Conservation (phyloP, 2,113 vertebrate species). For the Parus major region DNA sequence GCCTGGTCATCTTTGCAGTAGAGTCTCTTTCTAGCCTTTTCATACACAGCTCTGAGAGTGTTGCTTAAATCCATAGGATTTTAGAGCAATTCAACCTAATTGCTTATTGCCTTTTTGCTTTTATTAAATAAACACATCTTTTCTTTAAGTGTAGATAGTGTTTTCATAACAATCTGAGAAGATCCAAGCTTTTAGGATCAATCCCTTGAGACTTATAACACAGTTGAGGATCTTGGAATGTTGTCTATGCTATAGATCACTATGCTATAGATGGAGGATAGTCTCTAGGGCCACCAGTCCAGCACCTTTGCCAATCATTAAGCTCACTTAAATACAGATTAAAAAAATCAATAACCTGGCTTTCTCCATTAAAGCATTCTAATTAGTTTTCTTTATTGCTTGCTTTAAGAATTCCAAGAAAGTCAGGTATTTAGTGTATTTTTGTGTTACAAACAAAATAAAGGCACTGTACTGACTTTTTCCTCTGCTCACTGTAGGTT, state of each 20-base stretch:
- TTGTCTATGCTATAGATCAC: background rate
- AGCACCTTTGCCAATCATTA: slow-evolving; percentile 25
- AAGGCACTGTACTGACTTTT: background rate
- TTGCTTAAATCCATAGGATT: background rate
- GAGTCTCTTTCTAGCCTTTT: background rate
- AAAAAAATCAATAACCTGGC: slow-evolving; percentile 27
- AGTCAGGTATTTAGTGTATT: background rate
- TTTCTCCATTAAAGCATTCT: background rate
- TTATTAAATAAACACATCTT: background rate
- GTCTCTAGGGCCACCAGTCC: background rate
- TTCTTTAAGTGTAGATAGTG: background rate
- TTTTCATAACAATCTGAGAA: background rate
- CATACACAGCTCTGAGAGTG: background rate
- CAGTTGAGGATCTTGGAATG: background rate
- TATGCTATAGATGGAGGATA: background rate
- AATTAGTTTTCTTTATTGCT: background rate
- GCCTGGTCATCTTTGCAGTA: background rate
- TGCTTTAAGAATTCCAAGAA: background rate
- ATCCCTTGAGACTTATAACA: background rate
- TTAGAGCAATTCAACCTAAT: background rate
- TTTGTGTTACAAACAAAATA: background rate
- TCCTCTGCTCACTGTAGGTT: background rate
- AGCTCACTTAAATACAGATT: slow-evolving; percentile 20
- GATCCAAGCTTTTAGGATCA: background rate
- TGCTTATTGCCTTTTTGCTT: background rate